Percentiles rank a stretch among this genome's conserved stretches.
phyloP scores from a whole-genome alignment of 2,113 vertebrate species.

The Rhabdornis inornatus region DNA sequence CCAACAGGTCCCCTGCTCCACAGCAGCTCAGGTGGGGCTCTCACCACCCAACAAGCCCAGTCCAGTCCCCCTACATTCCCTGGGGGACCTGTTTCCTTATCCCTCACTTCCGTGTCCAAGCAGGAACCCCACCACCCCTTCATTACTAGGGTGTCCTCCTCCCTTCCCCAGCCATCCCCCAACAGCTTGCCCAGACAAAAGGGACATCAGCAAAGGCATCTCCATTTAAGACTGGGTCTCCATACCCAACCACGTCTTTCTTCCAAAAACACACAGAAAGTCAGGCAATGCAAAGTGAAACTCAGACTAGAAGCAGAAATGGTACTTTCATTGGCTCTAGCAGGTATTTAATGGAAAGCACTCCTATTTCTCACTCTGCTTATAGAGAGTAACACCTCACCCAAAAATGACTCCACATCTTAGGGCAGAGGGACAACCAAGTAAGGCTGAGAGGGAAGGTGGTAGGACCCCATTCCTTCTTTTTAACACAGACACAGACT shows the following conservation, averaged over 20 bases:
- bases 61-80: not conserved
- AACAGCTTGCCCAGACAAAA: not conserved
- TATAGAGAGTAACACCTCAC: not conserved
- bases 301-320: not conserved
- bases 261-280: not conserved
- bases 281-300: not conserved
- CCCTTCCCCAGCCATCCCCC: not conserved
- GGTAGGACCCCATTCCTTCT: not conserved
- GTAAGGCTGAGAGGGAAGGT: not conserved
- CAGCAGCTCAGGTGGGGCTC: not conserved
- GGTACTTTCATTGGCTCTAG: not conserved
- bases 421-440: not conserved
- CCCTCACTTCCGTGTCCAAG: not conserved
- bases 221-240: not conserved
- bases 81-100: not conserved
- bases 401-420: not conserved
- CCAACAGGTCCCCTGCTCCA: not conserved
- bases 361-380: not conserved
- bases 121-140: not conserved
- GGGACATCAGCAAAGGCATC: not conserved
- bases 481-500: not conserved
- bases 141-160: fast-evolving
- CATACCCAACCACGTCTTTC: not conserved
- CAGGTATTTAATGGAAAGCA: not conserved
- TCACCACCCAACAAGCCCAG: not conserved